Evolutionary conservation across 2,113 vertebrate genomes (phyloP).

Genomic region (Lontra canadensis): DNA sequence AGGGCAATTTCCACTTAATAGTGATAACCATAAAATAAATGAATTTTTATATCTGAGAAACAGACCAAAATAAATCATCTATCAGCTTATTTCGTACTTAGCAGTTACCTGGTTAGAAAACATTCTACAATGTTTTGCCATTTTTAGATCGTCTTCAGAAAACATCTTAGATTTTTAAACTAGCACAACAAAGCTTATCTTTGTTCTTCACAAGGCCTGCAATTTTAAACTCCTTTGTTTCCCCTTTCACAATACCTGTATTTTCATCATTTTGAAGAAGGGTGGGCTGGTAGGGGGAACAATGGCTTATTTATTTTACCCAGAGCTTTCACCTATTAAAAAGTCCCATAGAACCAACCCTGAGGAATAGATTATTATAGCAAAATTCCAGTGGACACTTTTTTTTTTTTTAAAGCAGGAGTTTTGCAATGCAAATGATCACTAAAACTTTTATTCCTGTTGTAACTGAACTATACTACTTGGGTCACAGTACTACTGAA

Average conservation of each 20-base stretch:
- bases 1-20: neutral
- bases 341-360: neutral
- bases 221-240: slow-evolving; percentile 55
- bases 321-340: slow-evolving; percentile 19
- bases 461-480: slow-evolving; percentile 14
- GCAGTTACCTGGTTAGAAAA: slow-evolving; percentile 30
- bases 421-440: slow-evolving; percentile 50
- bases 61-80: neutral
- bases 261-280: slow-evolving; percentile 37
- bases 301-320: slow-evolving; percentile 60
- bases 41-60: neutral
- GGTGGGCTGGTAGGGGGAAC: neutral
- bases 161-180: slow-evolving; percentile 19
- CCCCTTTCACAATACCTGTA: slow-evolving; percentile 38
- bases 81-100: slow-evolving; percentile 45
- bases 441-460: slow-evolving; percentile 6
- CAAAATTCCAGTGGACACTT: neutral
- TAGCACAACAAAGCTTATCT: slow-evolving; percentile 23
- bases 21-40: slow-evolving; percentile 36
- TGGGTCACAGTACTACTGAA: neutral
- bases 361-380: slow-evolving; percentile 37
- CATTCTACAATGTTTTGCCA: neutral
- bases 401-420: neutral
- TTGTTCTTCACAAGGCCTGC: slow-evolving; percentile 8
- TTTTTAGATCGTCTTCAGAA: slow-evolving; percentile 47